A percentile compares a stretch with the other conserved stretches of the same genome.
Conservation (phyloP, 2,888 invertebrate species). For the Drosophila subsilvestris region DNA sequence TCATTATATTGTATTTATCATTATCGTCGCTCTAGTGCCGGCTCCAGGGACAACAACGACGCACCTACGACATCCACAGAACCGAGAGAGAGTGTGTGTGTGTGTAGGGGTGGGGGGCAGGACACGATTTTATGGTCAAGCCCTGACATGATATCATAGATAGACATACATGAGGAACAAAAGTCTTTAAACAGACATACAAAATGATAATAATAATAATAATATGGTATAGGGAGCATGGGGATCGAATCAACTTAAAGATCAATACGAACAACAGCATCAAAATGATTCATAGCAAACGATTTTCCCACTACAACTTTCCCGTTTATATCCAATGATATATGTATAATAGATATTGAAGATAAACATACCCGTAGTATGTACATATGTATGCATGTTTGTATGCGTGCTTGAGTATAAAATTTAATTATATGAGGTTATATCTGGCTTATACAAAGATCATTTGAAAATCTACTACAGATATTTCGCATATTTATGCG, state of each 20-base stretch:
- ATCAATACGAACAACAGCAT: background rate
- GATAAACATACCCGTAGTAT: too few species aligned
- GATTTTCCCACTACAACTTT: too few species aligned
- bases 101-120: background rate
- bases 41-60: background rate
- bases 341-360: too few species aligned
- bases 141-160: constrained; percentile 1
- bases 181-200: background rate
- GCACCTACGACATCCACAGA: background rate
- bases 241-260: background rate
- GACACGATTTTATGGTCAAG: background rate
- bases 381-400: too few species aligned
- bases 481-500: too few species aligned
- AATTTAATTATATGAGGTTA: too few species aligned
- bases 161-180: background rate
- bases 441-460: too few species aligned
- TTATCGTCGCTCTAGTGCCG: constrained; percentile 54
- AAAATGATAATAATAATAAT: background rate
- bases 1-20: constrained; percentile 79
- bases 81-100: background rate
- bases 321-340: too few species aligned
- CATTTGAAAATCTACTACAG: too few species aligned
- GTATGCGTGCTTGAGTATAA: too few species aligned
- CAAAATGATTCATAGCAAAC: background rate
- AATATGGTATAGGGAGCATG: background rate